Evolutionary conservation across 2,797 vertebrate species (phyloP), one percentile per base, ranked within the genome.

Genomic region (Micrastur ruficollis): DNA sequence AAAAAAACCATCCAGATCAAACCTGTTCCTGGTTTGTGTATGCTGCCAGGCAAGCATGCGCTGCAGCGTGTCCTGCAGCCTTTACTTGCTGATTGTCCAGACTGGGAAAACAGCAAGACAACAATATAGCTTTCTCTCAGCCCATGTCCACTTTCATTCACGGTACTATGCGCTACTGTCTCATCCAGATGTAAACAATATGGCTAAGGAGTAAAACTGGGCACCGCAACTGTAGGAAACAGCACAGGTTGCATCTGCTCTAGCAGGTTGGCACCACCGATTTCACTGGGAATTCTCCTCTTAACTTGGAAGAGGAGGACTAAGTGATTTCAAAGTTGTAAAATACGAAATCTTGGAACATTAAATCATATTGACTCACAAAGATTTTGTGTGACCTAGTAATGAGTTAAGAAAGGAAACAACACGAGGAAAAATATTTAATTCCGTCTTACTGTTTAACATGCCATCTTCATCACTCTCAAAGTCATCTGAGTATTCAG

Each of bases 401-500:
- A 86, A 66, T 11, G 26, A 75, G n/a, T 44, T 66, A 86, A 87
- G 20, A 73, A 87, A 62, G 17, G 27, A 52, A 55, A 71, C 18
- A 88, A 91, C 29, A 76, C 0, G 5, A 63, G 5, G 17, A 80
- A 87, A 31, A 83, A 32, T 7, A 89, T 14, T 71, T 40, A 32
- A 62, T 38, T 79, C 31, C 58, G 9, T 22, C 76, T 83, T 95
- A 93, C 95, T 52, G 1, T 84, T 75, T 82, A 93, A 98, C 97
- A 40, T 96, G 95, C 97, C 98, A 91, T 98, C 98, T 74, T 98
- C 98, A 18, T 98, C 98, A 97, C 55, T 99, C 97, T 99, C 98
- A 94, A 99, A 99, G 93, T 99, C 98, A 7, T 99, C 98, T 8
- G 98, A 98, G 91, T 99, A 98, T 9, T 97, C 98, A 66, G 95